phyloP scores from a whole-genome alignment of 2,113 vertebrate genomes.

The Cricetomys ansorgei region DNA sequence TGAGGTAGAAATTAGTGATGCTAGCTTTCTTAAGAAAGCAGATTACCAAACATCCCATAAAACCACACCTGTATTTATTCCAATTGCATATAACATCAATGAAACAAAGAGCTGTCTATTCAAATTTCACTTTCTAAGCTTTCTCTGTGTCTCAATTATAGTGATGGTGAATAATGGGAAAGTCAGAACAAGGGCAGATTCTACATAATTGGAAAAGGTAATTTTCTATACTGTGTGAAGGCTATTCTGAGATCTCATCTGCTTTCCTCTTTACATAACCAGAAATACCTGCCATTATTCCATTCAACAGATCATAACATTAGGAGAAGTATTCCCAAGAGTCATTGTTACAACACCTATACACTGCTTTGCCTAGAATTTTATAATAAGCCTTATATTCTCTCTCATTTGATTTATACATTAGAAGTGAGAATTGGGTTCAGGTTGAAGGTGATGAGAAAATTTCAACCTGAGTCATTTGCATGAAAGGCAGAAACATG shows the following conservation, averaged over 20 bases:
- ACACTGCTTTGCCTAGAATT: background rate
- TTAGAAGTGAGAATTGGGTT: background rate
- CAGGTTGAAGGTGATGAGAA: background rate
- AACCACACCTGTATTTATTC: slow-evolving; percentile 16
- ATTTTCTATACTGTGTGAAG: slow-evolving; percentile 49
- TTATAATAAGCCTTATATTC: background rate
- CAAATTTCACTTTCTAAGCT: slow-evolving; percentile 39
- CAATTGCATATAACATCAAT: background rate
- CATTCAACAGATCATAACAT: slow-evolving; percentile 29
- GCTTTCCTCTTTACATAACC: slow-evolving; percentile 29
- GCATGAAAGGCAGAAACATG: background rate
- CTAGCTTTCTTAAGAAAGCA: slow-evolving; percentile 36
- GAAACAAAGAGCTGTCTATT: slow-evolving; percentile 25
- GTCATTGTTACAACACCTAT: background rate
- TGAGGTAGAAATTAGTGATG: background rate
- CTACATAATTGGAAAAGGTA: slow-evolving; percentile 44
- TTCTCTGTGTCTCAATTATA: slow-evolving; percentile 39
- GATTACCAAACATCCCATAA: slow-evolving; percentile 32
- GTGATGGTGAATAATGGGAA: slow-evolving; percentile 29
- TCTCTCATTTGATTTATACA: slow-evolving; percentile 17
- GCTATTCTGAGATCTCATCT: slow-evolving; percentile 48
- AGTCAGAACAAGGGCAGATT: slow-evolving; percentile 25
- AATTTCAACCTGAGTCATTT: slow-evolving; percentile 24
- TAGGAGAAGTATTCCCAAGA: slow-evolving; percentile 29
- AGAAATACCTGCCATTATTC: slow-evolving; percentile 42